Conservation (phyloP, 1,140 invertebrate species). For the Papilio glaucus region DNA sequence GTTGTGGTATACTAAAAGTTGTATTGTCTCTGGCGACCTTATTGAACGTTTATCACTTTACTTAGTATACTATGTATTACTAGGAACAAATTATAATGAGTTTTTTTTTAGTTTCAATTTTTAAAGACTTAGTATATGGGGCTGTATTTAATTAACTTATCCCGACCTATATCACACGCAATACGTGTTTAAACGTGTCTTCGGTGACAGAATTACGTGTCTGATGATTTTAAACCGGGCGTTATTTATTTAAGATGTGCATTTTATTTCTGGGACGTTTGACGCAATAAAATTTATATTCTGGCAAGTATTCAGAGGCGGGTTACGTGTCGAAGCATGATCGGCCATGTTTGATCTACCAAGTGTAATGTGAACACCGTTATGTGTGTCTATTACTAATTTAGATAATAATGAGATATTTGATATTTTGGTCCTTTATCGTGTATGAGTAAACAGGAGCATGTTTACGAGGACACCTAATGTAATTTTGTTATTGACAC, state of each 20-base stretch:
- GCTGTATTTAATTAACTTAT: not conserved
- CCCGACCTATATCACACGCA: constrained; percentile 38
- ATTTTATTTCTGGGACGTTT: constrained; percentile 66
- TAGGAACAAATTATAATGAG: not conserved
- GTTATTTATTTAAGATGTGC: constrained; percentile 49
- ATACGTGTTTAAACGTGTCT: constrained; percentile 58
- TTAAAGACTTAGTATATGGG: not conserved
- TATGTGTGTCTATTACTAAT: not conserved
- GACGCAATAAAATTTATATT: constrained; percentile 68
- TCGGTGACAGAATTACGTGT: constrained; percentile 71
- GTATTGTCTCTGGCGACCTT: constrained; percentile 15
- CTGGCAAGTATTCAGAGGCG: constrained; percentile 50
- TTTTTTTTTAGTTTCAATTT: not conserved
- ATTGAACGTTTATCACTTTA: too few species aligned
- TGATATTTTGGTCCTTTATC: not conserved
- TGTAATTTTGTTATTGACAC: not conserved
- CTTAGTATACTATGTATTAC: too few species aligned
- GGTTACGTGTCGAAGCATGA: constrained; percentile 28
- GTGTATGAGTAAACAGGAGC: not conserved
- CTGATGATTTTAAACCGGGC: constrained; percentile 59
- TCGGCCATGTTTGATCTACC: constrained; percentile 23
- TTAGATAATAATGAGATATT: not conserved
- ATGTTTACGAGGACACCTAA: not conserved
- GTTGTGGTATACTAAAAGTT: constrained; percentile 21
- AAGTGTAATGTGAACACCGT: constrained; percentile 12